Evolutionary conservation across 2,797 vertebrate genomes (phyloP), one percentile per base, ranked within the genome.

Genomic region (Mormyrops attenuatus): DNA sequence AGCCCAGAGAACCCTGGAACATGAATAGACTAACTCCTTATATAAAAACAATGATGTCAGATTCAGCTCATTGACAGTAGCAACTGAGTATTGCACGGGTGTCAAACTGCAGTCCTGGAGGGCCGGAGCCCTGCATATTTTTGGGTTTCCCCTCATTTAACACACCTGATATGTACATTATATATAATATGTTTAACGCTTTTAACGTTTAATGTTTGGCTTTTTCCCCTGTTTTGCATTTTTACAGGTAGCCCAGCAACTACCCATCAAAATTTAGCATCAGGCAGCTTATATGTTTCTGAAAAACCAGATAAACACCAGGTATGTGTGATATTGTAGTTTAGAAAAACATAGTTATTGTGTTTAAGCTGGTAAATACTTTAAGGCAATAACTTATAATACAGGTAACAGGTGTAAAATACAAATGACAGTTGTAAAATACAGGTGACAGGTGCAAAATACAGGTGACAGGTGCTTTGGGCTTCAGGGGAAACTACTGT

Each of bases 281-380:
- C 98, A 91, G 97, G 96, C 94, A 99, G 98, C 92, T 92, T 99
- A 92, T 99, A 97, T 94, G 98, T 99, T 93, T 99, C 98, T 0
- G 98, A 99, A 94, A 99, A 99, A 91, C 98, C 99, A 0, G 98
- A 99, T 69, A 99, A 99, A 92, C 98, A 99, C 5, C 99, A 99
- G 97, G 99, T 99, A 93, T 96, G 97, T 91, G 13, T 20, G 47
- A 7, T 73, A 22, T 53, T 13, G 49, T 87, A 41, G 3, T 34
- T 38, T 53, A 26, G 11, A 85, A 85, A 30, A 52, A 53, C 50
- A 85, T 13, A 22, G 41, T 50, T 38, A 17, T 57, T 63, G 5
- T 87, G 13, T 30, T 84, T 84, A 47, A 50, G 11, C 41, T 50
- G 82, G 82, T 85, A 50, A 53, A 53, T 57, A 13, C 15, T 41